phyloP scores from a whole-genome alignment of 2,888 invertebrate species.

The Allacma fusca region DNA sequence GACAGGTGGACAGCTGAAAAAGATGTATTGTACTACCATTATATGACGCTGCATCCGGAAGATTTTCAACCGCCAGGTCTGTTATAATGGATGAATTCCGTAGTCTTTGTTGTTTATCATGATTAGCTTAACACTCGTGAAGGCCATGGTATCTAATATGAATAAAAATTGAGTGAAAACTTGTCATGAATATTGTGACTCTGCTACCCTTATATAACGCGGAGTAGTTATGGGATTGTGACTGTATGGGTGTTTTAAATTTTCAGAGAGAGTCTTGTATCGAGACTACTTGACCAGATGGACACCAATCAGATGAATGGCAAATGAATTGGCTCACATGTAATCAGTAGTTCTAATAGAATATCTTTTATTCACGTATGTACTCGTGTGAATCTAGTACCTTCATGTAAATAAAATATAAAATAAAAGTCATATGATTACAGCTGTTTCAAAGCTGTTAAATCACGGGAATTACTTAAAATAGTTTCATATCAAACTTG shows the following conservation, averaged over 20 bases:
- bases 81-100: slow-evolving; percentile 24
- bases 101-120: too few species aligned
- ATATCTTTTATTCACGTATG: slow-evolving; percentile 32
- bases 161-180: too few species aligned
- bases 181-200: too few species aligned
- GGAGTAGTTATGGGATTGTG: too few species aligned
- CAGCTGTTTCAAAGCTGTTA: neutral
- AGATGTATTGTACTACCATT: slow-evolving; percentile 77
- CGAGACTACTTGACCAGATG: slow-evolving; percentile 72
- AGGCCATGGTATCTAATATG: too few species aligned
- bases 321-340: slow-evolving; percentile 1
- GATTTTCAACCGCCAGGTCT: slow-evolving; percentile 74
- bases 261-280: slow-evolving; percentile 67
- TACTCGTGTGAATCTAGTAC: slow-evolving; percentile 34
- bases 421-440: slow-evolving; percentile 27
- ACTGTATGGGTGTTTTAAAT: too few species aligned
- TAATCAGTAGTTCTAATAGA: slow-evolving; percentile 35
- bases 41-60: slow-evolving; percentile 77
- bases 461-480: slow-evolving; percentile 36
- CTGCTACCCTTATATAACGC: too few species aligned
- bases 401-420: slow-evolving; percentile 34
- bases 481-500: slow-evolving; percentile 27
- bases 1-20: slow-evolving; percentile 72
- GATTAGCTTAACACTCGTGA: too few species aligned
- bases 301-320: slow-evolving; percentile 72